Conservation (phyloP, 2,888 invertebrate species). For the Cephus spinipes region DNA sequence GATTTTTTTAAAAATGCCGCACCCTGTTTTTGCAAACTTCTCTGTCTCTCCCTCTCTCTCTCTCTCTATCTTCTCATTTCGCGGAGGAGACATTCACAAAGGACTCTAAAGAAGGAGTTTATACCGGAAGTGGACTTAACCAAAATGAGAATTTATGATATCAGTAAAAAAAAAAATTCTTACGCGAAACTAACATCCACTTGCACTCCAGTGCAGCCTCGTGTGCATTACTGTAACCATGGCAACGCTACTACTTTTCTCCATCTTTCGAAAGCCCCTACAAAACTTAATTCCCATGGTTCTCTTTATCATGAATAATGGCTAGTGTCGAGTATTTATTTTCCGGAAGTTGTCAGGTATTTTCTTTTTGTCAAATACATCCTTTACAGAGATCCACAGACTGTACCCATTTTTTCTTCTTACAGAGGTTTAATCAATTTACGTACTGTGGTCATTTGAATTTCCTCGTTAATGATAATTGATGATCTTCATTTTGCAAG, state of each 20-base stretch:
- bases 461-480: no score
- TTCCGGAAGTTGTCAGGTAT: background rate
- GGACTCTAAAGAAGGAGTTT: slow-evolving; percentile 24
- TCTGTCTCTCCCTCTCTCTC: background rate
- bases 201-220: background rate
- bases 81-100: slow-evolving; percentile 19
- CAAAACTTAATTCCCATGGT: background rate
- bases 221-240: background rate
- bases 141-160: slow-evolving; percentile 34
- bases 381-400: no score
- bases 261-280: background rate
- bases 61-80: background rate
- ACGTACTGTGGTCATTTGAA: no score
- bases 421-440: no score
- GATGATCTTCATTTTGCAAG: no score
- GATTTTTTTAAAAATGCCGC: background rate
- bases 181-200: background rate
- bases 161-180: slow-evolving; percentile 16
- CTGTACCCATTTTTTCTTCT: no score
- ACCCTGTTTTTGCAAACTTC: background rate
- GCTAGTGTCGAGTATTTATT: background rate
- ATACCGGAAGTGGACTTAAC: slow-evolving; percentile 24
- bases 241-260: background rate
- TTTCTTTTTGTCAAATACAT: background rate
- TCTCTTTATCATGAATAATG: background rate